Evolutionary conservation across 1,140 invertebrate species (phyloP), one percentile per base, ranked within the genome.

Genomic region (Drosophila cardini): DNA sequence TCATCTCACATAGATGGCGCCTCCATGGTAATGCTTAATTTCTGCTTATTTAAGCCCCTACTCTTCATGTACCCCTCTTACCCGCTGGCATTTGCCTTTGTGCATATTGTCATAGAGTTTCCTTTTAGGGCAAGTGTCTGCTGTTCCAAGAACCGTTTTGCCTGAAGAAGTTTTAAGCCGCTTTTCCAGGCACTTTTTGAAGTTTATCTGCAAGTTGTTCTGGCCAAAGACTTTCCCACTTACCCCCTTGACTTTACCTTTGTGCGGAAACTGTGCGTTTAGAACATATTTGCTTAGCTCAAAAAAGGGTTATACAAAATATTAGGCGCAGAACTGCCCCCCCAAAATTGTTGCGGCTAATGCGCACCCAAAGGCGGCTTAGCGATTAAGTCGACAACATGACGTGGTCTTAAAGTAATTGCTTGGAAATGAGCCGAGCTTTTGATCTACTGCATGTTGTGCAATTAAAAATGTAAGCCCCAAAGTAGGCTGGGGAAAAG

Each of bases 21-120:
- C 73, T 63, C 73, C 77, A 76, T 70, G 74, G 81, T 56, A 74
- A 73, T 84, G 58, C 77, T 85, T 85, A 72, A 83, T 84, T 83
- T 78, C 55, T 68, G 69, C 73, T 60, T 58, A 72, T 15, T 26
- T 26, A 4, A 26, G 18, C 52, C 58, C 40, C 43, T 32, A 40
- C 40, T 3, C 16, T 10, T 15, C 26, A 30, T 34, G 38, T 10
- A 10, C 32, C 8, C 40, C 4, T 13, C 4, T 13, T 8, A 8
- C 18, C 30, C 18, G 13, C 38, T 21, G 15, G 62, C n/a, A 45
- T 34, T 18, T 52, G 62, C 48, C 76, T 81, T 83, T 83, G 80
- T 75, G 62, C 53, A 76, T 69, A 77, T 85, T 85, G 80, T 84
- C 77, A 84, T 80, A 74, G 73, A 63, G 45, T 64, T 83, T 61